These are phyloP conservation scores for Phylloscopus collybita DNA, from an alignment of 2,797 vertebrate species.

Conservation along the genomic window DNA sequence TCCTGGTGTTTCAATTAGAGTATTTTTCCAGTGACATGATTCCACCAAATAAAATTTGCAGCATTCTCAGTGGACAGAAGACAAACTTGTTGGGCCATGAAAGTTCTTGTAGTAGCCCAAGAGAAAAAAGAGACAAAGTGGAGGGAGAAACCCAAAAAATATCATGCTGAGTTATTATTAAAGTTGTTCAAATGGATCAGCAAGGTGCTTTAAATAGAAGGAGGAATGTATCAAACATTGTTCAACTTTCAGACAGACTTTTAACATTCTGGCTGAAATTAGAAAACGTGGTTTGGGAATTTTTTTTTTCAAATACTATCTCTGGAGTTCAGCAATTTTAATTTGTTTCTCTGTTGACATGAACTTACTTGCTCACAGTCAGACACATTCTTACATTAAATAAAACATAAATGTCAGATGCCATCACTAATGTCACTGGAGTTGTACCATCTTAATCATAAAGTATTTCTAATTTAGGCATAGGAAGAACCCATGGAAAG, in stretches of 20 bases:
- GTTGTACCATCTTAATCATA: neutral
- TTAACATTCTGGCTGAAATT: neutral
- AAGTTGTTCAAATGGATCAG: neutral
- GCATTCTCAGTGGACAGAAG: constrained; percentile 44
- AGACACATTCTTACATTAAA: neutral
- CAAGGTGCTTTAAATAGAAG: neutral
- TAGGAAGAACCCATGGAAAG: neutral
- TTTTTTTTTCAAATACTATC: fast-evolving
- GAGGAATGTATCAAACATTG: neutral
- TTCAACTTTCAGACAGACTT: neutral
- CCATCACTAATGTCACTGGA: neutral
- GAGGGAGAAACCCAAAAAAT: neutral
- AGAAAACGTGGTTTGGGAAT: neutral
- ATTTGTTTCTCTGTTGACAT: neutral
- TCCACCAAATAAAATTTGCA: constrained; percentile 57
- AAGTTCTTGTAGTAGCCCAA: constrained; percentile 35
- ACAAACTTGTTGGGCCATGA: constrained; percentile 41
- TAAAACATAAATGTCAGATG: neutral
- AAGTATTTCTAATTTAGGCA: neutral
- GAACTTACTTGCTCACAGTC: neutral
- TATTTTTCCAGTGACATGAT: constrained; percentile 37
- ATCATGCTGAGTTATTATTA: neutral
- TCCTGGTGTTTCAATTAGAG: constrained; percentile 49
- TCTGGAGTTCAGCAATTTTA: neutral
- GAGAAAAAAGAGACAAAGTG: constrained; percentile 44